Conservation (phyloP, 2,888 invertebrate species). For the Villa cingulata region DNA sequence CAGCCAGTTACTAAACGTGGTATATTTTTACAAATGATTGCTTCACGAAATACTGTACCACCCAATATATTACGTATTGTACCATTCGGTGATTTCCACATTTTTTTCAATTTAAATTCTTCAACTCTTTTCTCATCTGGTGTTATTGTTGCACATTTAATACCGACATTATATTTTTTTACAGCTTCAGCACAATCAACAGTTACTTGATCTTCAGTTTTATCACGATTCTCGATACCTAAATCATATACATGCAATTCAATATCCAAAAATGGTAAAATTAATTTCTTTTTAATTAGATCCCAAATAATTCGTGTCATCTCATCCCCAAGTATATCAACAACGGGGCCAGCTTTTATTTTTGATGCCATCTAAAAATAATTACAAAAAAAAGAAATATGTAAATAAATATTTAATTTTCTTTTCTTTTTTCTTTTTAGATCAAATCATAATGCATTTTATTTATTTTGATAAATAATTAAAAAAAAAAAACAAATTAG, state of each 20-base stretch:
- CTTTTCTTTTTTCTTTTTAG: too few species aligned
- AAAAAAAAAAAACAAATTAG: too few species aligned
- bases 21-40: conserved; percentile 84
- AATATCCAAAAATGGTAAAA: conserved; percentile 89
- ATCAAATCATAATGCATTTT: too few species aligned
- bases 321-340: conserved; percentile 88
- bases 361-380: conserved; percentile 39
- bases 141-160: conserved; percentile 97
- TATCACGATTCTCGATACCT: conserved; percentile 88
- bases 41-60: conserved; percentile 61
- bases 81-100: conserved; percentile 87
- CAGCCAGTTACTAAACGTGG: conserved; percentile 90
- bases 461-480: too few species aligned
- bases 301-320: conserved; percentile 99
- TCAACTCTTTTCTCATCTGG: conserved; percentile 94
- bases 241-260: conserved; percentile 89
- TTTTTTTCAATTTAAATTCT: conserved; percentile 74
- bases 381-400: not conserved
- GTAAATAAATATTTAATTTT: too few species aligned
- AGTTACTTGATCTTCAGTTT: conserved; percentile 90
- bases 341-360: conserved; percentile 74
- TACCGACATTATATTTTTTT: conserved; percentile 93
- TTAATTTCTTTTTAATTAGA: conserved; percentile 90
- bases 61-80: conserved; percentile 80
- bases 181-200: conserved; percentile 94